Conservation (phyloP, 2,797 vertebrate species). For the Neosalanx taihuensis region DNA sequence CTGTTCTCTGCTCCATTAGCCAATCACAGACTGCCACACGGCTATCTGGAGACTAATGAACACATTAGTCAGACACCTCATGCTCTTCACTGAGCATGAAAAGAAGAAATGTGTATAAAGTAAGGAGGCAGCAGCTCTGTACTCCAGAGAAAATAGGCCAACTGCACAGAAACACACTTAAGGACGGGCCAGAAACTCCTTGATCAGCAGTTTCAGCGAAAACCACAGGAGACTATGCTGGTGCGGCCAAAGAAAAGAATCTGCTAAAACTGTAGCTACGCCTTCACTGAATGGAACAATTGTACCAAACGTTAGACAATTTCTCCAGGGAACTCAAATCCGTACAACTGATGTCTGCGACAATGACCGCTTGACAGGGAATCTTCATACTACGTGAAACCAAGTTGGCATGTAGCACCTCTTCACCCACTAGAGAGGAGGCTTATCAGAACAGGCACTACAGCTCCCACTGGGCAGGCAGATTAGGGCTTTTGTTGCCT, state of each 20-base stretch:
- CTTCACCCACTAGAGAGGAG: no score
- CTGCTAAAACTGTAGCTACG: conserved; percentile 53
- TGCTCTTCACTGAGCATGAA: conserved; percentile 9
- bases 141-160: not conserved
- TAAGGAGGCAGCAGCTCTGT: conserved; percentile 8
- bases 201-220: conserved; percentile 56
- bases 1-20: conserved; percentile 53
- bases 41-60: conserved; percentile 57
- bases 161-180: conserved; percentile 16
- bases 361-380: conserved; percentile 10
- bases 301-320: not conserved
- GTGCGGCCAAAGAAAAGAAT: conserved; percentile 57
- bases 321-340: conserved; percentile 7
- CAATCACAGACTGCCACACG: conserved; percentile 49
- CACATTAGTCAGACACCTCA: conserved; percentile 16
- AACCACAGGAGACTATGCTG: conserved; percentile 47
- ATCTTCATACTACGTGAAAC: no score
- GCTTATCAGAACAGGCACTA: no score
- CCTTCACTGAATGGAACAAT: conserved; percentile 39
- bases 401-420: no score
- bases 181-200: conserved; percentile 45
- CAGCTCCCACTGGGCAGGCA: no score
- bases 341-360: conserved; percentile 20
- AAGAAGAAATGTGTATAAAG: conserved; percentile 30
- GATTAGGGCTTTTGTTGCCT: no score